A percentile compares a stretch with the other conserved stretches of the same genome.
Evolutionary conservation across 2,888 invertebrate species (phyloP).

Genomic region (Chaitophorus viminalis): DNA sequence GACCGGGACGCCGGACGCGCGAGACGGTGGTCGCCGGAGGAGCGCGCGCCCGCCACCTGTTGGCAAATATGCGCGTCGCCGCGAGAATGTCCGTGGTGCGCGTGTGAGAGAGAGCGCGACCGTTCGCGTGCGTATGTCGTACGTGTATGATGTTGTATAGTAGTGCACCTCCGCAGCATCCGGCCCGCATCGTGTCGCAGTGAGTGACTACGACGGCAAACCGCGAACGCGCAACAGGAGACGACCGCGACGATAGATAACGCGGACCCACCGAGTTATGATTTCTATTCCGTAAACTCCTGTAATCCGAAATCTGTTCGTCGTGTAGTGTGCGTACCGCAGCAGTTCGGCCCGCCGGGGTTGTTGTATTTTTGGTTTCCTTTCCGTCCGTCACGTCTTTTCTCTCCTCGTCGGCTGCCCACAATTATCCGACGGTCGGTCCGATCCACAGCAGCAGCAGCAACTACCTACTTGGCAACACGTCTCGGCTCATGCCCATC

Average conservation of each 20-base stretch:
- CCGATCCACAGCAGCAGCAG: not conserved
- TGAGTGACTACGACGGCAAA: no score
- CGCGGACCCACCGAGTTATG: no score
- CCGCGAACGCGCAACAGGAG: no score
- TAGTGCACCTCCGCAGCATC: slow-evolving; percentile 30
- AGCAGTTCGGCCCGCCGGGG: not conserved
- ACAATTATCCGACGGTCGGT: not conserved
- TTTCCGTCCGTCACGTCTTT: no score
- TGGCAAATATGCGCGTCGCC: slow-evolving; percentile 37
- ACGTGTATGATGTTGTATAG: no score
- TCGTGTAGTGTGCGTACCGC: not conserved
- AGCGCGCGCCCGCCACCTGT: slow-evolving; percentile 16
- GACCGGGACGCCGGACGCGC: not conserved
- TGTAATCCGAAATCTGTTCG: no score
- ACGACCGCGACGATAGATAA: no score
- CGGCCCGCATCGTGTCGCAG: no score
- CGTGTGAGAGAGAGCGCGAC: not conserved
- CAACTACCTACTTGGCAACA: no score
- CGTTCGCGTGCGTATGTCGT: not conserved
- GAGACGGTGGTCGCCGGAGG: not conserved
- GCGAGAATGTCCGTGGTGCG: slow-evolving; percentile 37
- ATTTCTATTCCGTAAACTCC: no score
- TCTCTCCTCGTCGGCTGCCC: not conserved
- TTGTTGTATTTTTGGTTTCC: no score
- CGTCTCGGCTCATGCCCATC: not conserved